Percentiles rank a stretch among this genome's conserved stretches.
Conservation (phyloP, 2,113 vertebrate species). For the Dolichallabes microphthalmus region DNA sequence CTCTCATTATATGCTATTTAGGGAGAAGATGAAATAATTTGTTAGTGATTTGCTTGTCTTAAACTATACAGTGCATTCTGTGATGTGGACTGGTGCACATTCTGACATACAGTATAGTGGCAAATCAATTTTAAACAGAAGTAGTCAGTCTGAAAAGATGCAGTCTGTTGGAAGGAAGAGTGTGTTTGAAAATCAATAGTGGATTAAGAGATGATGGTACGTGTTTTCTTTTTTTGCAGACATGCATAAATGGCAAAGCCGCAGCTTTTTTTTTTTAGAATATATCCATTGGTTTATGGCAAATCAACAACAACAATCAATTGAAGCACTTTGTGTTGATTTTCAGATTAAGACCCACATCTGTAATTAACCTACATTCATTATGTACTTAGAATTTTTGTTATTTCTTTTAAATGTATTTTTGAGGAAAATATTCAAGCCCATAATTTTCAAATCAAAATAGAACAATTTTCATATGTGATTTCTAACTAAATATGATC, state of each 20-base stretch:
- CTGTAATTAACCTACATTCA: neutral
- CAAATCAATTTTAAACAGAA: neutral
- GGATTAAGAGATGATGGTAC: slow-evolving; percentile 1
- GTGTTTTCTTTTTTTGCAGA: neutral
- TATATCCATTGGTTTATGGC: neutral
- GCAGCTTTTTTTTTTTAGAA: neutral
- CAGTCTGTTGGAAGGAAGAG: neutral
- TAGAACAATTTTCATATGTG: neutral
- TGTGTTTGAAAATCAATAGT: slow-evolving; percentile 21
- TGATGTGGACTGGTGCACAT: neutral
- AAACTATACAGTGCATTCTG: neutral
- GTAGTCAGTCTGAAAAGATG: neutral
- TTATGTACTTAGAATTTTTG: neutral
- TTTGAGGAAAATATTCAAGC: neutral
- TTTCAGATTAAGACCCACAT: neutral
- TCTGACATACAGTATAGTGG: neutral
- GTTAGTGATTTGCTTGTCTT: neutral
- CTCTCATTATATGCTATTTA: slow-evolving; percentile 8
- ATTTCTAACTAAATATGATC: neutral
- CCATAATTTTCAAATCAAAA: neutral
- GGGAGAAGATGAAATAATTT: slow-evolving; percentile 1
- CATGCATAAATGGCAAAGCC: neutral
- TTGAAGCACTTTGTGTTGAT: neutral
- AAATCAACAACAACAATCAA: slow-evolving; percentile 1
- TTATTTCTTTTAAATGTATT: neutral